Evolutionary conservation across 2,797 vertebrate genomes (phyloP), one percentile per base, ranked within the genome.

Genomic region (Gephyroberyx darwinii): DNA sequence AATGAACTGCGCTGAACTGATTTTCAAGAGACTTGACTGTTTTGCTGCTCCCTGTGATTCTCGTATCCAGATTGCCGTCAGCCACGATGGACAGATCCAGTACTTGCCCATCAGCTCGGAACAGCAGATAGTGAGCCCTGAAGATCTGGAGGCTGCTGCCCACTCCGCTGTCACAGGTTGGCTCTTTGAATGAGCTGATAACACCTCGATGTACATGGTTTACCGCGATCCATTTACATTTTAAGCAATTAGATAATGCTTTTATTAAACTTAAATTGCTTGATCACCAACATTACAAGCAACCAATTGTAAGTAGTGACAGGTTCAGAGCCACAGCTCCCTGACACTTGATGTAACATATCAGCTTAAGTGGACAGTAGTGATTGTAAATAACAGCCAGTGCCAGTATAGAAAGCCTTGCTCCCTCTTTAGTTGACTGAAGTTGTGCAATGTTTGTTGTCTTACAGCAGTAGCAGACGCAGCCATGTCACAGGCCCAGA

Each of bases 151-250:
- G 77, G 93, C 92, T n/a, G 96, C 94, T 0, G 95, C 96, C 5
- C 97, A 96, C 81, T 96, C 97, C 0, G 95, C 96, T 10, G 96
- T 98, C 69, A 95, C 96, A 92, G 96, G 97, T 97, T 85, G 7
- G 82, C 53, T 41, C n/a, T 63, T 55, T 66, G 20, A 45, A 31
- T 5, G 47, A 56, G 59, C 13, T 14, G 26, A 69, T 20, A 43
- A 8, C 14, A 50, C 9, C 51, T 69, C 0, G 30, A 52, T 31
- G 4, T 47, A 52, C n/a, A 65, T 41, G 39, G 13, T 41, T 41
- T 41, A 12, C 2, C 12, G 12, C 12, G 10, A 12, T 45, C 13
- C 5, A n/a, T 50, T 20, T 19, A 50, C 8, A n/a, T 20, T 20
- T 19, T 50, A n/a, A 20, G n/a, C 47, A 50, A 2, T 6, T 19